Percentiles rank a stretch among this genome's conserved stretches.
phyloP scores from a whole-genome alignment of 2,113 vertebrate genomes.

The Nyctibius bracteatus region DNA sequence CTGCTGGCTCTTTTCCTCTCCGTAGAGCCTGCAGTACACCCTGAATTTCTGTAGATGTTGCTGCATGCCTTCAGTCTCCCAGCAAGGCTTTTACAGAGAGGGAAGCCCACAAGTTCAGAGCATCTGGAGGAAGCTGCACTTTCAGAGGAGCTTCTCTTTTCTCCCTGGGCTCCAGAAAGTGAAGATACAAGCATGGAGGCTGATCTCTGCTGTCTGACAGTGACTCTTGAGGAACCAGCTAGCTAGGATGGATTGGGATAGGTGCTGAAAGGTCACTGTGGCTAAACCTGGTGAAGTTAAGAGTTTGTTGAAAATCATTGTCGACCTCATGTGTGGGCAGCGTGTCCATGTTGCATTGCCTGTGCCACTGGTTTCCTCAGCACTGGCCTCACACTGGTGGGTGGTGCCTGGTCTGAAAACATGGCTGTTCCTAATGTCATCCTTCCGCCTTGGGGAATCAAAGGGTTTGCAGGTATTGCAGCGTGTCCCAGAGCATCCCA shows the following conservation, averaged over 20 bases:
- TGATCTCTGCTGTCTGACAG: background rate
- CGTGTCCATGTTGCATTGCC: fast-evolving
- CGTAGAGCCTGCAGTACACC: constrained; percentile 34
- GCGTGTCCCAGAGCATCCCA: background rate
- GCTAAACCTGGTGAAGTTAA: background rate
- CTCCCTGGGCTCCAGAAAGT: background rate
- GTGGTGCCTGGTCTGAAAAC: background rate
- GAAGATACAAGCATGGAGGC: background rate
- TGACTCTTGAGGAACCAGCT: background rate
- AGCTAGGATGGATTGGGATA: background rate
- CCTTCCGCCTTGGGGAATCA: background rate
- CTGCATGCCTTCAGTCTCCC: constrained; percentile 50
- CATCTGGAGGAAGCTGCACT: background rate
- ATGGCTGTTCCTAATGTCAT: background rate
- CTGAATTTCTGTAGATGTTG: constrained; percentile 67
- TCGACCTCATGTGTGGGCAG: fast-evolving
- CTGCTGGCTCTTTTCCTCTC: constrained; percentile 14
- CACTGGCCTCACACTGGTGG: background rate
- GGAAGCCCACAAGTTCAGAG: background rate
- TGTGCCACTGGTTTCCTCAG: background rate
- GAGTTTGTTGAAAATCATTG: background rate
- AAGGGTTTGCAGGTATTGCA: background rate
- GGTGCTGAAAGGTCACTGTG: background rate
- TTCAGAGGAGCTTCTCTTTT: background rate
- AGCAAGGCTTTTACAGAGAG: background rate